A percentile compares a stretch with the other conserved stretches of the same genome.
Conservation (phyloP, 2,113 vertebrate species). For the Paramisgurnus dabryanus region DNA sequence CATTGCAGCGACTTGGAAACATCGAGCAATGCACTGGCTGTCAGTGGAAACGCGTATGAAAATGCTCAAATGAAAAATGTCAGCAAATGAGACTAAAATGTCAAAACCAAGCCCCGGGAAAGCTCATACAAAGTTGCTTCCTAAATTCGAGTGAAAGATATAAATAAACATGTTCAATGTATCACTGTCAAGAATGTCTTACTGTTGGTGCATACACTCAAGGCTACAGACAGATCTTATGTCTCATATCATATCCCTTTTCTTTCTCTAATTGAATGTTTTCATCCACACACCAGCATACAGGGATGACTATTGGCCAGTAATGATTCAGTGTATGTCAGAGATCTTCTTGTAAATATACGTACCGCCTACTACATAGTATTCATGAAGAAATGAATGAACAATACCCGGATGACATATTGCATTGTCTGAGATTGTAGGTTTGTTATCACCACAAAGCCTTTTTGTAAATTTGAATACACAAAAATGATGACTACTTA, state of each 20-base stretch:
- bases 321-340: no score
- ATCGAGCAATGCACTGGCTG: not conserved
- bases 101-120: conserved; percentile 14
- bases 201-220: not conserved
- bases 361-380: no score
- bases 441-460: no score
- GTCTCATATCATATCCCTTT: not conserved
- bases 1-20: no score
- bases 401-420: no score
- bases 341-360: no score
- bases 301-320: not conserved
- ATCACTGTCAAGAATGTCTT: not conserved
- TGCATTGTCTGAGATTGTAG: no score
- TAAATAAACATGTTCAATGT: conserved; percentile 36
- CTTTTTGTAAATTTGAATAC: no score
- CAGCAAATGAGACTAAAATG: conserved; percentile 2
- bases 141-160: not conserved
- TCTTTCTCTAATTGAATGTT: not conserved
- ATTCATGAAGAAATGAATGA: no score
- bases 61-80: not conserved
- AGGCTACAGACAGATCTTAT: conserved; percentile 23
- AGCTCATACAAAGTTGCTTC: not conserved
- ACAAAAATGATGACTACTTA: no score
- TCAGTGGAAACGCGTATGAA: no score
- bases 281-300: not conserved